Evolutionary conservation across 1,140 invertebrate genomes (phyloP), one percentile per base, ranked within the genome.

Genomic region (Bombus picipes): DNA sequence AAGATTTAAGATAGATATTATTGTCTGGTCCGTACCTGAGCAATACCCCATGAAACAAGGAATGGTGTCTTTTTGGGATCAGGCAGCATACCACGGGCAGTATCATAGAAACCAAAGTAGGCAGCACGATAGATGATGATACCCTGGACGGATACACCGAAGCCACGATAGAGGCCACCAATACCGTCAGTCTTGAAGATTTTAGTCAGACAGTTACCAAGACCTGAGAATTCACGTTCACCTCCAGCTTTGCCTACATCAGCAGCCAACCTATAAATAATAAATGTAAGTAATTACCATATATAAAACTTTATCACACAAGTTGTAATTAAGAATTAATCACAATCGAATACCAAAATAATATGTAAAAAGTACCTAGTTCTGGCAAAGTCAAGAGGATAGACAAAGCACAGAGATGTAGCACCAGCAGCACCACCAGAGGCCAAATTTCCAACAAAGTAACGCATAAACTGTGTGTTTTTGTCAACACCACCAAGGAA

Each of bases 361-460:
- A 13, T n/a, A 62, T 13, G 3, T n/a, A 43, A 32, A 70, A 87
- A 79, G 75, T 94, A 97, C 97, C 98, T 97, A 85, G 98, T 99
- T 96, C 99, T 96, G 92, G 98, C 98, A 95, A 98, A 99, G 96
- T 99, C 99, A 68, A 99, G 96, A 37, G 99, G 99, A 94, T 99
- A 99, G 76, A 99, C 98, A 92, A 99, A 99, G 95, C 98, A 98
- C 43, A 99, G 96, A 43, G 98, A 99, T 32, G 98, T 98, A 37
- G 98, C 98, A 93, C 99, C 99, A 92, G 99, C 98, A 85, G 98
- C 98, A 95, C 98, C 98, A 96, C 98, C 98, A 91, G 98, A 98
- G 13, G 98, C 97, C 89, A 99, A 96, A 95, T 99, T 98, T 88
- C 98, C 98, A 78, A 97, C 92, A 94, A 98, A 98, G 92, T 98